Conservation (phyloP, 2,113 vertebrate species). For the Bubo scandiacus region DNA sequence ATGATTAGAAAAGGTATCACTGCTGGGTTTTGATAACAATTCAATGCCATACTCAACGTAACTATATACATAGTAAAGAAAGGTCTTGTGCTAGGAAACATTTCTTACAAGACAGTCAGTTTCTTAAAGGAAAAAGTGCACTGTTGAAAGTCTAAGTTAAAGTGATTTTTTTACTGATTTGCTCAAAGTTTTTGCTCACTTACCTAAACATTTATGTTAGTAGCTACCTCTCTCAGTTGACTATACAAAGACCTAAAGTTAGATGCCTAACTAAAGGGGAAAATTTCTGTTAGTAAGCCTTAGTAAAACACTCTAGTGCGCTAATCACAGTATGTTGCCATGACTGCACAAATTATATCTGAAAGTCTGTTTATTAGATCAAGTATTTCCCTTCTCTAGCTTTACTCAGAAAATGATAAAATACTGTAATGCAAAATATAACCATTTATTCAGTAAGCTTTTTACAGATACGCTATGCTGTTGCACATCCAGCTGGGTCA, state of each 20-base stretch:
- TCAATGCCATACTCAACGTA: background rate
- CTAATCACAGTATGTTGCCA: background rate
- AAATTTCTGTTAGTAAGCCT: background rate
- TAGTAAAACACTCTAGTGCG: background rate
- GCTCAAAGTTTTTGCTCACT: background rate
- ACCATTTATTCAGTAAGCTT: background rate
- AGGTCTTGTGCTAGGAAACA: background rate
- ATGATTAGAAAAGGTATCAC: background rate
- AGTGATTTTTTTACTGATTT: background rate
- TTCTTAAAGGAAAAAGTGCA: background rate
- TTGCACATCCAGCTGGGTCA: background rate
- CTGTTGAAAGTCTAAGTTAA: background rate
- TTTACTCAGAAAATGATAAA: background rate
- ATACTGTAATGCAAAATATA: background rate
- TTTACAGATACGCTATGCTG: background rate
- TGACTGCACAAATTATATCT: background rate
- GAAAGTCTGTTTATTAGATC: background rate
- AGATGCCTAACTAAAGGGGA: background rate
- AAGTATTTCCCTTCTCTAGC: background rate
- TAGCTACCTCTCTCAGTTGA: background rate
- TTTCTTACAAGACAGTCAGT: background rate
- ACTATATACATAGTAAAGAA: background rate
- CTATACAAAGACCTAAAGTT: background rate
- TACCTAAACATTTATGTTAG: background rate
- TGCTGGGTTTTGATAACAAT: background rate